Base-by-base conservation (phyloP, 2,888 invertebrate genomes). In the Drosophila quinaria region DNA sequence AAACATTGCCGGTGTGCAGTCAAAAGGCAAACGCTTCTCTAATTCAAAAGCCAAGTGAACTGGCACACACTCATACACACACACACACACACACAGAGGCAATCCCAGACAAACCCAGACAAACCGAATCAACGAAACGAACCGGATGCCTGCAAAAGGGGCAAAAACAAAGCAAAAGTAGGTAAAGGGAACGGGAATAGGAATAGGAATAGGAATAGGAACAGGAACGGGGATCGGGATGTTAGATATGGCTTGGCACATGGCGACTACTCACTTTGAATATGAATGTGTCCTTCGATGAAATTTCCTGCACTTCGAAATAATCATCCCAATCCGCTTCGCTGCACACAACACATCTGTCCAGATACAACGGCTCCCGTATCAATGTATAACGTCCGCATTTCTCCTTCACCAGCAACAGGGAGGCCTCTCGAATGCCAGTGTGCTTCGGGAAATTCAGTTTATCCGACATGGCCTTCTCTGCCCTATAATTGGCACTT, bases 241-340 rank as follows among this genome's bases (percentile, higher is more conserved):
- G 62, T 47, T 46, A 42, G 52, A 54, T 54, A 25, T 35, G 13
- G 42, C 41, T 51, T 37, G 35, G 60, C 52, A 51, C 31, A 31
- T 44, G 47, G 64, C 55, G 51, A 39, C 61, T 81, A 90, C 90
- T 91, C 93, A 98, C 98, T 96, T 98, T 98, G 93, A 98, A 97
- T 93, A 98, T 96, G 93, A 96, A 97, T 64, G 98, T 97, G 92
- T 98, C 98, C 93, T 97, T 98, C 70, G 97, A 96, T 78, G 97
- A 96, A 78, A 97, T 95, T 93, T 98, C 98, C 93, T 98, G 97
- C 79, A 98, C 96, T 94, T 98, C 98, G 92, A 98, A 98, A 93
- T 97, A 97, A 92, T 98, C 98, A 91, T 97, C 97, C 92, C 96
- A 96, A 86, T 98, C 98, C 67, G 97, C 96, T 92, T 98, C 98